Evolutionary conservation across 2,113 vertebrate genomes (phyloP).

Genomic region (Eretmochelys imbricata): DNA sequence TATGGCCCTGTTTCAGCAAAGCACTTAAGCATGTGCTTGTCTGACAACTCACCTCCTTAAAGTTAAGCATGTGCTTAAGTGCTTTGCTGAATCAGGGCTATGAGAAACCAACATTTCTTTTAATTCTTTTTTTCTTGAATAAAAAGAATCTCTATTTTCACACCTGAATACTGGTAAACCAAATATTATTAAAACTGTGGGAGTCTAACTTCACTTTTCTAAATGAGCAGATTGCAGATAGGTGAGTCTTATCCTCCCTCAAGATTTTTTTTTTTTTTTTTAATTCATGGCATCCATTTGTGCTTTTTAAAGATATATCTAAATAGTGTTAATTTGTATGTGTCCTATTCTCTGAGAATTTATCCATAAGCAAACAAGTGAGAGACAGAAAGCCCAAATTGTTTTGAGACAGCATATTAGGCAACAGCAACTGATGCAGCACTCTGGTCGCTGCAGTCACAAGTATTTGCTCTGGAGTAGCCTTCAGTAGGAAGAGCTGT

Average conservation of each 20-base stretch:
- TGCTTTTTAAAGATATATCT: not conserved
- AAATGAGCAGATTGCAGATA: not conserved
- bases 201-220: not conserved
- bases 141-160: not conserved
- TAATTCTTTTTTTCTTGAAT: too few species aligned
- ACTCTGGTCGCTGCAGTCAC: too few species aligned
- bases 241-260: not conserved
- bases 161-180: conserved; percentile 33
- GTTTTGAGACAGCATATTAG: too few species aligned
- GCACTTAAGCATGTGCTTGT: not conserved
- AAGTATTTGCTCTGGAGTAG: too few species aligned
- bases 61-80: conserved; percentile 57
- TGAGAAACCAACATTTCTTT: not conserved
- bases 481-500: too few species aligned
- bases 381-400: not conserved
- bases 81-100: conserved; percentile 17
- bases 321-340: not conserved
- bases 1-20: too few species aligned
- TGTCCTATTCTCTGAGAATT: not conserved
- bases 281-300: too few species aligned
- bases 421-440: too few species aligned
- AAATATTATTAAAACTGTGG: not conserved
- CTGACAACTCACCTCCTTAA: not conserved
- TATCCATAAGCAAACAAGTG: not conserved
- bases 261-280: not conserved